These are phyloP conservation scores for Acromyrmex echinatior DNA, from an alignment of 1,140 invertebrate species.

Conservation along the genomic window DNA sequence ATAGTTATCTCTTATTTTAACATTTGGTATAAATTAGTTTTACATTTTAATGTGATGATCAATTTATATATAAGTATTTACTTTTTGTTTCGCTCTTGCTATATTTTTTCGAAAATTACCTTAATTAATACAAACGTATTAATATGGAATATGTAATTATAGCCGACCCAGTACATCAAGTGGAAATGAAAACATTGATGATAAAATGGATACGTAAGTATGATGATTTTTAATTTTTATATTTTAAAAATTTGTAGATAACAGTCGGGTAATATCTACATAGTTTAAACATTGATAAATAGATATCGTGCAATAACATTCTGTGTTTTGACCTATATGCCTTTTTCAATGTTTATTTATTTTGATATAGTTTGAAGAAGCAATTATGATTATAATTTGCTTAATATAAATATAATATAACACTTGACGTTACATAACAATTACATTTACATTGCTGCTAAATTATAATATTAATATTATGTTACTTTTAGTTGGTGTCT, in stretches of 20 bases:
- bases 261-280: no score
- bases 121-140: background rate
- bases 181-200: constrained; percentile 75
- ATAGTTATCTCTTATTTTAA: background rate
- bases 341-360: no score
- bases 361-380: no score
- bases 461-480: no score
- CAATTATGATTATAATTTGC: no score
- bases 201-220: constrained; percentile 81
- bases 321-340: no score
- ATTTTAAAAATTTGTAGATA: background rate
- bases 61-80: background rate
- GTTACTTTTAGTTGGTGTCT: no score
- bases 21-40: background rate
- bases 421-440: no score
- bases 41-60: constrained; percentile 10
- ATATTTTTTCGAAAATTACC: background rate
- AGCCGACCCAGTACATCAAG: constrained; percentile 78
- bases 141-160: constrained; percentile 38
- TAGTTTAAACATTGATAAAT: no score
- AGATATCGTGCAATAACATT: no score
- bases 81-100: background rate
- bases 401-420: no score
- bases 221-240: background rate
- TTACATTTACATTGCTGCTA: no score